These are phyloP conservation scores for Lithophane socia DNA, from an alignment of 2,888 invertebrate species.

Conservation along the genomic window DNA sequence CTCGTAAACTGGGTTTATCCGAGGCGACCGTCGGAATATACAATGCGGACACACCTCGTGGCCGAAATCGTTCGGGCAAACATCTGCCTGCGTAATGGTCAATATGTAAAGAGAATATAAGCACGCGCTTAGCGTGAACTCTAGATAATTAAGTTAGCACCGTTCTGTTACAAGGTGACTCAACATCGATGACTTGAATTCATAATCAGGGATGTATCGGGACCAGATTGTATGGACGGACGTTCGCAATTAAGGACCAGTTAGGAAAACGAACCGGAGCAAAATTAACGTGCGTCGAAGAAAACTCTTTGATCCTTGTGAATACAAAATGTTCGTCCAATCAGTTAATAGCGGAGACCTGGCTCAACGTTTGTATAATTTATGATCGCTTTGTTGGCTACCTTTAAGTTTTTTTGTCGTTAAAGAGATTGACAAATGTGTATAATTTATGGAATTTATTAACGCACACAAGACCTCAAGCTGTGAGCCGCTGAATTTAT, in stretches of 20 bases:
- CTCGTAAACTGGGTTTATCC: constrained; percentile 57
- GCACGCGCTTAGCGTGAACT: constrained; percentile 52
- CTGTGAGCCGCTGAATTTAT: constrained; percentile 51
- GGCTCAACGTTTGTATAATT: constrained; percentile 31
- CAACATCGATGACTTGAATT: constrained; percentile 61
- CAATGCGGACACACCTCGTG: constrained; percentile 57
- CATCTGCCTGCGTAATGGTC: constrained; percentile 53
- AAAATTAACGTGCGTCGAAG: constrained; percentile 47
- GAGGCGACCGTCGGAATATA: constrained; percentile 51
- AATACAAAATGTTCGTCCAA: constrained; percentile 42
- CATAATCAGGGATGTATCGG: constrained; percentile 58
- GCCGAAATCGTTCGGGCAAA: constrained; percentile 49
- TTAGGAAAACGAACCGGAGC: constrained; percentile 33
- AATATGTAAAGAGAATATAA: constrained; percentile 56
- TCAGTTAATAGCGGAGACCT: constrained; percentile 39
- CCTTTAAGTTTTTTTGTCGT: constrained; percentile 44
- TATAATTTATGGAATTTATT: constrained; percentile 58
- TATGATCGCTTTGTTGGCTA: constrained; percentile 26
- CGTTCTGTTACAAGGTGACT: constrained; percentile 57
- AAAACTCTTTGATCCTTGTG: constrained; percentile 46
- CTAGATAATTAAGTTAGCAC: constrained; percentile 63
- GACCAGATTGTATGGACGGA: constrained; percentile 39
- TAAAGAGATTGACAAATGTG: constrained; percentile 51
- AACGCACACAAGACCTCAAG: constrained; percentile 51
- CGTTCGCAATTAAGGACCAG: constrained; percentile 54